Conservation (phyloP, 2,888 invertebrate genomes). For the Macaria liturata region DNA sequence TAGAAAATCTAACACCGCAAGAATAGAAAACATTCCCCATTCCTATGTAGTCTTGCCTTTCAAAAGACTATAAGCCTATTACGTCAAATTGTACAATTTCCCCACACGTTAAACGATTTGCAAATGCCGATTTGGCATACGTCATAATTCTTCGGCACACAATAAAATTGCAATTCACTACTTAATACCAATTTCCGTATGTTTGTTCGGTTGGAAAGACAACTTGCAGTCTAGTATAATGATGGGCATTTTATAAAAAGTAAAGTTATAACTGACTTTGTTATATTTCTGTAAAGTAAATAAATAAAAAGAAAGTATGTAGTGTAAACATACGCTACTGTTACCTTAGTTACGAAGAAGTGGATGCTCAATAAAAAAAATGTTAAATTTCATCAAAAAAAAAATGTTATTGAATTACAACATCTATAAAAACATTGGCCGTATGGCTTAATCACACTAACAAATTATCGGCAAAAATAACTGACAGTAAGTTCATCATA, state of each 20-base stretch:
- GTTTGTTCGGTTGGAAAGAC: conserved; percentile 55
- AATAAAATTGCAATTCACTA: conserved; percentile 78
- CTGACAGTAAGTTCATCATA: too few species aligned
- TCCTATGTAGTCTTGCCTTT: conserved; percentile 8
- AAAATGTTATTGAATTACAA: too few species aligned
- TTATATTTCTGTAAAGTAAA: too few species aligned
- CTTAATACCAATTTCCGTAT: conserved; percentile 64
- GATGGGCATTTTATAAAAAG: conserved; percentile 27
- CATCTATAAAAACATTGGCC: too few species aligned
- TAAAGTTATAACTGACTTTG: background rate
- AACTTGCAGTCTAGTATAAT: conserved; percentile 35
- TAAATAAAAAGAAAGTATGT: too few species aligned
- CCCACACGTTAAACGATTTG: conserved; percentile 76
- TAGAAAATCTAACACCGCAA: too few species aligned
- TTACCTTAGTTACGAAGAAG: too few species aligned
- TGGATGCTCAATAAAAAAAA: too few species aligned
- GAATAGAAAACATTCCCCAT: background rate
- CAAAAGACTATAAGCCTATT: conserved; percentile 63
- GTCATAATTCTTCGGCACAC: conserved; percentile 80
- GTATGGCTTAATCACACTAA: too few species aligned
- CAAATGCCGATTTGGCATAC: conserved; percentile 80
- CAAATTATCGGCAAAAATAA: too few species aligned
- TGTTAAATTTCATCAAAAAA: too few species aligned
- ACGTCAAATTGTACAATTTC: conserved; percentile 80
- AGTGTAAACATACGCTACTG: too few species aligned